Evolutionary conservation across 1,140 invertebrate species (phyloP).

Genomic region (Drosophila fuyamai): DNA sequence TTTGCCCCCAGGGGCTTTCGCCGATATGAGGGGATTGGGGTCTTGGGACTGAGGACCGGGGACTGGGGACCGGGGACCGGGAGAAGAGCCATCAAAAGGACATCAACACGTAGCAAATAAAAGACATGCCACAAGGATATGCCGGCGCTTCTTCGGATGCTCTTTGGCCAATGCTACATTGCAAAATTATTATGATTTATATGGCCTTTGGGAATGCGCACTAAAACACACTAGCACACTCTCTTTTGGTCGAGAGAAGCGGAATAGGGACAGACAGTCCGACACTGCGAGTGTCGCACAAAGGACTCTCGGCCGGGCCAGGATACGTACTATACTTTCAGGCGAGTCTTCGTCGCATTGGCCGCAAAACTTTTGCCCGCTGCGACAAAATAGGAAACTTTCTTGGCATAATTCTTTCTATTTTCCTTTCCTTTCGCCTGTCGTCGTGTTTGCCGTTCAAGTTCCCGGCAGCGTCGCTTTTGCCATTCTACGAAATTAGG

Average conservation of each 20-base stretch:
- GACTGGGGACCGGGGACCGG: conserved; percentile 6
- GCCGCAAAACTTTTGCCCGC: conserved; percentile 80
- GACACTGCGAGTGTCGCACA: conserved; percentile 55
- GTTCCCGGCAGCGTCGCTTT: conserved; percentile 48
- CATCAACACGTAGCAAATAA: conserved; percentile 83
- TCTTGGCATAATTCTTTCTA: conserved; percentile 83
- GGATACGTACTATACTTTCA: conserved; percentile 53
- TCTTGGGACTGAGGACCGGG: background rate
- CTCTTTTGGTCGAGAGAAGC: conserved; percentile 4
- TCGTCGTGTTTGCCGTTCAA: conserved; percentile 48
- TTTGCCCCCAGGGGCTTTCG: conserved; percentile 62
- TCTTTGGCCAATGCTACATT: conserved; percentile 80
- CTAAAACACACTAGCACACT: conserved; percentile 55
- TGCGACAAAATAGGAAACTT: conserved; percentile 83
- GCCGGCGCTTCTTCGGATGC: conserved; percentile 58
- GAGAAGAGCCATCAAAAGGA: conserved; percentile 79
- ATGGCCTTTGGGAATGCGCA: conserved; percentile 81
- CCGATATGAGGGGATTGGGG: conserved; percentile 20
- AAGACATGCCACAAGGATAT: conserved; percentile 82
- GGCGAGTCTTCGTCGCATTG: conserved; percentile 64
- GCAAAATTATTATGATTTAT: conserved; percentile 83
- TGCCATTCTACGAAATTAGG: conserved; percentile 71
- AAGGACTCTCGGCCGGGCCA: conserved; percentile 58
- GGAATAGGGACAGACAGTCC: conserved; percentile 11
- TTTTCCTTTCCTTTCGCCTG: conserved; percentile 66